phyloP scores from a whole-genome alignment of 1,140 invertebrate genomes.

The Panulirus ornatus region DNA sequence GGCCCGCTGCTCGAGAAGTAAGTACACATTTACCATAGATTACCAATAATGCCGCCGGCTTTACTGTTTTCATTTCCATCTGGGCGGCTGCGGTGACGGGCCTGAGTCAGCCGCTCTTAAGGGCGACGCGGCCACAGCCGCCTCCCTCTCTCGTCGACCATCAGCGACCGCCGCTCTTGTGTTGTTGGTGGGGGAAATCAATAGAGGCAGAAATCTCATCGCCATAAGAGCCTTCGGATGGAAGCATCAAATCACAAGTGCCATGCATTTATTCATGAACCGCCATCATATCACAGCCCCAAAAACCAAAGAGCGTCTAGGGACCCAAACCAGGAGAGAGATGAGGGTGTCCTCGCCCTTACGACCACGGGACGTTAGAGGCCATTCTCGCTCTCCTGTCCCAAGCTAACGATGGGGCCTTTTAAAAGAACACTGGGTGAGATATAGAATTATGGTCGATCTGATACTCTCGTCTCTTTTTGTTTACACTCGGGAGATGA shows the following conservation, averaged over 20 bases:
- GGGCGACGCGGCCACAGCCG: constrained; percentile 26
- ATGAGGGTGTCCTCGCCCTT: not conserved
- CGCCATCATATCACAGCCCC: constrained; percentile 68
- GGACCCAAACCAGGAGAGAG: not conserved
- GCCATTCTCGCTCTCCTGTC: not conserved
- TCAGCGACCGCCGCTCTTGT: constrained; percentile 20
- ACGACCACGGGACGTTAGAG: not conserved
- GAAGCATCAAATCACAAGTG: constrained; percentile 74
- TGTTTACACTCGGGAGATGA: constrained; percentile 55
- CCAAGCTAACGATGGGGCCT: constrained; percentile 40
- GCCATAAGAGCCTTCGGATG: constrained; percentile 72
- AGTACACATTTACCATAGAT: constrained; percentile 73
- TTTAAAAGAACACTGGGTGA: constrained; percentile 35
- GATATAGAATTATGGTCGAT: constrained; percentile 66
- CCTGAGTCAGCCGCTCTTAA: constrained; percentile 34
- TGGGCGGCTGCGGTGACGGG: constrained; percentile 28
- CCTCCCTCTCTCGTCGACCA: constrained; percentile 19
- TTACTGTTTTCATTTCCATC: constrained; percentile 67
- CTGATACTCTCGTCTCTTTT: constrained; percentile 49
- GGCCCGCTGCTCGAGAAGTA: constrained; percentile 58
- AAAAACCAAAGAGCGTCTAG: constrained; percentile 47
- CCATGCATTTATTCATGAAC: constrained; percentile 74
- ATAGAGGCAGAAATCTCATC: constrained; percentile 73
- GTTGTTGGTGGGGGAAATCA: constrained; percentile 46
- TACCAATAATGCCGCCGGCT: constrained; percentile 71